Base-by-base conservation (phyloP, 2,888 invertebrate genomes). In the Celastrina argiolus region DNA sequence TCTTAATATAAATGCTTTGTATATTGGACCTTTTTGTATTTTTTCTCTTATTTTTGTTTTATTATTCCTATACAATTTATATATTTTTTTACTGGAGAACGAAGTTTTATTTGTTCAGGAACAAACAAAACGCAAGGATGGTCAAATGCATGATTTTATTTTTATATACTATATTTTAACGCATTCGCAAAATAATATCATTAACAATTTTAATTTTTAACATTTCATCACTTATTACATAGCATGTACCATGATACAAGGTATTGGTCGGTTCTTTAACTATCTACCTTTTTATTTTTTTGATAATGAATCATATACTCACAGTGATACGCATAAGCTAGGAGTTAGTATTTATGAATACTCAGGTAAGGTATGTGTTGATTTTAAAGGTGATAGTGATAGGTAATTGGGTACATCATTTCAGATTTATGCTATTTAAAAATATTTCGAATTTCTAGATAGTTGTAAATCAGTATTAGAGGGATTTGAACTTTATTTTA, bases 21-120 rank as follows among this genome's bases (percentile, higher is more conserved):
- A 86, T 82, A 83, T 88, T 87, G 88, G 89, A 88, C 87, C 88
- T 87, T 86, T 59, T 56, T 56, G 41, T 42, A 42, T 39, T 26
- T 39, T 22, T 56, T n/a, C n/a, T 22, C 39, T 28, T 39, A 18
- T 58, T 41, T 36, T 65, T 58, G 10, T 36, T 58, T 58, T 42
- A 58, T 58, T 28, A 18, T 28, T 65, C 16, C 22, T 16, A 51
- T 41, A 12, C 5, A 16, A 14, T 8, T 61, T 14, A 10, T 39
- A 12, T 31, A 14, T 45, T 6, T 64, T 34, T 34, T 64, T 64
- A 18, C 22, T 51, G 31, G 64, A 14, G 10, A 51, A 7, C 12
- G 34, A 18, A 36, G 14, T 31, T 26, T 34, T 34, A 51, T 64
- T 34, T 39, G 1, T 45, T 45, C 45, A 45, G 4, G 14, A 51